A percentile compares a stretch with the other conserved stretches of the same genome.
These are phyloP conservation scores for Xanthia icteritia DNA, from an alignment of 2,888 invertebrate species.

Conservation along the genomic window DNA sequence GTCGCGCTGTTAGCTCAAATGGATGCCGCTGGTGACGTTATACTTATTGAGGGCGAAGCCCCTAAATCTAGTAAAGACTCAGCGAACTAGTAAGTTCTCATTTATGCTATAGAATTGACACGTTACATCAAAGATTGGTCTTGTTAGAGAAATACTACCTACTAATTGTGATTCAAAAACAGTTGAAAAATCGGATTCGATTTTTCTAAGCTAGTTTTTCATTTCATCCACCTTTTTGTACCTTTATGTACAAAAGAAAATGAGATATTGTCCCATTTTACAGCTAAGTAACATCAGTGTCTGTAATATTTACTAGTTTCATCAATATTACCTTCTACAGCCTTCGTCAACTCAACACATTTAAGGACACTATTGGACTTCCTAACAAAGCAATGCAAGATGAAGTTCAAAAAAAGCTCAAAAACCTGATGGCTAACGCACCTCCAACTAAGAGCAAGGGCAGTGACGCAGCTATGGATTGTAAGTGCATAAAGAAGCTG, in stretches of 20 bases:
- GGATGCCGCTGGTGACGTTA: slow-evolving; percentile 78
- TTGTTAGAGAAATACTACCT: background rate
- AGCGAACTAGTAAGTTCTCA: slow-evolving; percentile 79
- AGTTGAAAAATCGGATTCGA: background rate
- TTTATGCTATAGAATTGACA: background rate
- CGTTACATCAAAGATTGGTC: background rate
- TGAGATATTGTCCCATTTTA: background rate
- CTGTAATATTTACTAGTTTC: background rate
- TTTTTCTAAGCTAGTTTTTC: background rate
- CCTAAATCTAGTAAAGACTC: slow-evolving; percentile 80
- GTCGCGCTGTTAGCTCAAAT: slow-evolving; percentile 80
- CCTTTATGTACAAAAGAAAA: background rate
- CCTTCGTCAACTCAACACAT: slow-evolving; percentile 77
- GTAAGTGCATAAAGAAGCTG: slow-evolving; percentile 30
- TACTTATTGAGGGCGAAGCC: slow-evolving; percentile 78
- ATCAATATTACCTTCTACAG: slow-evolving; percentile 63
- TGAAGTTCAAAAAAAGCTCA: slow-evolving; percentile 71
- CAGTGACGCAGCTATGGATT: slow-evolving; percentile 65
- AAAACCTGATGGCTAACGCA: slow-evolving; percentile 75
- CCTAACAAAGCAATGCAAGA: slow-evolving; percentile 71
- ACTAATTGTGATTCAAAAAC: background rate
- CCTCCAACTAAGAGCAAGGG: slow-evolving; percentile 67
- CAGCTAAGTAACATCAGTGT: background rate
- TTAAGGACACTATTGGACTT: slow-evolving; percentile 74
- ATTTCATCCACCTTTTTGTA: background rate